Base-by-base conservation (phyloP, 1,140 invertebrate species). In the Zaprionus ghesquierei region DNA sequence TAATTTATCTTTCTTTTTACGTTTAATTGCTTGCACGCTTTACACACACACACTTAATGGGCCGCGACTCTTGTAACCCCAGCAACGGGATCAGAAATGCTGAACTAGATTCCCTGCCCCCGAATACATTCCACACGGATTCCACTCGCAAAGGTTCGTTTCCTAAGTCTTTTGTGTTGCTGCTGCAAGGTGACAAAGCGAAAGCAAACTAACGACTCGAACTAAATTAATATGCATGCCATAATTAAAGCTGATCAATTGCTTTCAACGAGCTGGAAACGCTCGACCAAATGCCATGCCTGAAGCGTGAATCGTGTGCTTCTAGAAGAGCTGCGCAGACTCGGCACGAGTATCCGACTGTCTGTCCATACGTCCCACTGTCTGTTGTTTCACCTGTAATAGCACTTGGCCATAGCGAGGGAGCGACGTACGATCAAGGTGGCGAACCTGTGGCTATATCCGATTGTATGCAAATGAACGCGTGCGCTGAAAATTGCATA, bases 391-490 rank as follows among this genome's bases (percentile, higher is more conserved):
- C 44, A 61, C 27, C 27, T 61, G 58, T 61, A 61, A 62, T 54
- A 69, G 49, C 54, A 73, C 55, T 38, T n/a, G n/a, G n/a, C n/a
- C n/a, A n/a, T n/a, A n/a, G n/a, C n/a, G 35, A 20, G 27, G 6
- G 35, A 15, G 77, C 69, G 75, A 64, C 77, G 33, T n/a, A 15
- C 54, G 65, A 62, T 70, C 65, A 68, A 63, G 70, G 54, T 77
- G 35, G 35, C 22, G 71, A 73, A 54, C 64, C 35, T 54, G 35
- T 51, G 38, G 51, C 25, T 51, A 69, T 22, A 54, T 63, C 50
- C 77, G 62, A 84, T 84, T 84, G 80, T 84, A 84, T 84, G 80
- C 81, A 84, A 84, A 84, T 84, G 77, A 85, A 84, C 80, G 80
- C 80, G 80, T 82, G 80, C 80, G 80, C 70, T 46, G 20, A 58